These are phyloP conservation scores for Diplodus sargus DNA, from an alignment of 2,797 vertebrate genomes.

Conservation along the genomic window DNA sequence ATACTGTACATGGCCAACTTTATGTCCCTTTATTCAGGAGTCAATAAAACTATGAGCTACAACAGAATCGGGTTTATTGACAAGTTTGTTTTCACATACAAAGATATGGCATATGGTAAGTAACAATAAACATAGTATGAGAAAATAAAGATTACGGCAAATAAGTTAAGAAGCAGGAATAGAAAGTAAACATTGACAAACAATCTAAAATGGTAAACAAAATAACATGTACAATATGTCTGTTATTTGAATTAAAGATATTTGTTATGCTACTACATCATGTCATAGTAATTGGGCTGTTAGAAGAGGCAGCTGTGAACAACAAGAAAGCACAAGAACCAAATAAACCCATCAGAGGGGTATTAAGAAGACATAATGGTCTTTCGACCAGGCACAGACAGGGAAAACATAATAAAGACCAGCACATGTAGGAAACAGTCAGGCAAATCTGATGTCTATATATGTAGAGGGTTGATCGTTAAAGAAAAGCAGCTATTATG, in stretches of 20 bases:
- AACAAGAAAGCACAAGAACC: not conserved
- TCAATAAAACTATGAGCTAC: no score
- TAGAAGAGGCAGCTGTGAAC: not conserved
- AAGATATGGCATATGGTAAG: no score
- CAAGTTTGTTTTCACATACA: no score
- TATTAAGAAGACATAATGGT: not conserved
- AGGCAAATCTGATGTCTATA: not conserved
- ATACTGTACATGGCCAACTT: not conserved
- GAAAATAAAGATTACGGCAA: no score
- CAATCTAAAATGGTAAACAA: no score
- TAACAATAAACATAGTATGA: no score
- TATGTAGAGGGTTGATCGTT: not conserved
- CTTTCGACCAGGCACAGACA: not conserved
- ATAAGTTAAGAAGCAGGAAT: no score
- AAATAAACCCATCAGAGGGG: constrained; percentile 4
- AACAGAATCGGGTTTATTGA: no score
- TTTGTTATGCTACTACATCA: not conserved
- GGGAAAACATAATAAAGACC: not conserved
- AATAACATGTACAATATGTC: no score
- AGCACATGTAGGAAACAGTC: not conserved
- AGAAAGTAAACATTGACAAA: no score
- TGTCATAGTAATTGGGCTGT: not conserved
- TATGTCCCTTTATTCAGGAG: constrained; percentile 11
- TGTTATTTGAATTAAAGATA: no score
- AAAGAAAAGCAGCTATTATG: not conserved